Evolutionary conservation across 2,797 vertebrate species (phyloP).

Genomic region (Dipus sagitta): DNA sequence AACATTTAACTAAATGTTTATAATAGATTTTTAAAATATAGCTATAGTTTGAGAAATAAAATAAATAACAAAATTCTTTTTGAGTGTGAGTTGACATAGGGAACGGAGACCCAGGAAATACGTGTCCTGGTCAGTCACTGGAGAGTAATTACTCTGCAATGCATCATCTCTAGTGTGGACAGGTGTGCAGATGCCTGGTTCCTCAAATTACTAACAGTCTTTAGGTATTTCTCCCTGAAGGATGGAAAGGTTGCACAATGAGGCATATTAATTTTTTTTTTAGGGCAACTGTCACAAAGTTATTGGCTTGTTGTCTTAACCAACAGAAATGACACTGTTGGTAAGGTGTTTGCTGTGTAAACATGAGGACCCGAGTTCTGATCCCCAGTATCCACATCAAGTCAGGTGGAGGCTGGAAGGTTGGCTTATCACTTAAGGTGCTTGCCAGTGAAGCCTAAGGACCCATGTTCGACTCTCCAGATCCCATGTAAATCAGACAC

Average conservation of each 20-base stretch:
- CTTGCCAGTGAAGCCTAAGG: no score
- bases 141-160: background rate
- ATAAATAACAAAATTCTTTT: background rate
- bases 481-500: no score
- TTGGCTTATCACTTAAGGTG: no score
- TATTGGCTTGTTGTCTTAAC: background rate
- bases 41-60: slow-evolving; percentile 16
- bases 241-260: background rate
- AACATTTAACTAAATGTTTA: slow-evolving; percentile 26
- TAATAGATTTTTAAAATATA: background rate
- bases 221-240: background rate
- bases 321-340: no score
- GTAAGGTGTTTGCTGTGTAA: no score
- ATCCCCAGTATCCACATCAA: no score
- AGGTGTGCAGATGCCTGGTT: background rate
- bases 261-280: no score
- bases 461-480: no score
- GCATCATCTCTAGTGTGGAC: background rate
- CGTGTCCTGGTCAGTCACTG: background rate
- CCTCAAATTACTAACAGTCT: background rate
- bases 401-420: no score
- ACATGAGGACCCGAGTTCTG: no score
- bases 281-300: background rate
- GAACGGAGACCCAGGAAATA: background rate
- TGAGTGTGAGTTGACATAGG: background rate